Conservation (phyloP, 2,797 vertebrate species). For the Knipowitschia caucasica region DNA sequence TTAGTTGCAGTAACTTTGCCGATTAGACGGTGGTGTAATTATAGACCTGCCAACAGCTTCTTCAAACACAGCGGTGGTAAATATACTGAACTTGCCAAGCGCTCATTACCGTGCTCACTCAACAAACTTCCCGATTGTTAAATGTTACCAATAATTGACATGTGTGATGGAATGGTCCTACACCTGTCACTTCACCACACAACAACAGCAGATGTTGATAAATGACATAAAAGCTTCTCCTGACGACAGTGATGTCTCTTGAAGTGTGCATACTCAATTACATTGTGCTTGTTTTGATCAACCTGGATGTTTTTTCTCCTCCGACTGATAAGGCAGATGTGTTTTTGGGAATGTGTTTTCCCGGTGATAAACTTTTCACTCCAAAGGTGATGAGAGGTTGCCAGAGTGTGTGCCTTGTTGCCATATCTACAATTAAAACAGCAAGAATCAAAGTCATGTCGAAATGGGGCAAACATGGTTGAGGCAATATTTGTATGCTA, state of each 20-base stretch:
- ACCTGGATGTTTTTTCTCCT: slow-evolving; percentile 26
- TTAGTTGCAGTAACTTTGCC: background rate
- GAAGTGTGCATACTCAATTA: slow-evolving; percentile 18
- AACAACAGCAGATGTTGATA: slow-evolving; percentile 35
- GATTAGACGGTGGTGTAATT: background rate
- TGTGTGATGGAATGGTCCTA: background rate
- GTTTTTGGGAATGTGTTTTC: slow-evolving; percentile 71
- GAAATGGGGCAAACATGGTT: background rate
- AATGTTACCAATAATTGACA: slow-evolving; percentile 2
- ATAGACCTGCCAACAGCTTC: background rate
- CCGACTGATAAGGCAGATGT: slow-evolving; percentile 50
- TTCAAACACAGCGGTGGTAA: background rate
- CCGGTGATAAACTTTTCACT: slow-evolving; percentile 77
- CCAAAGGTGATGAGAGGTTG: slow-evolving; percentile 60
- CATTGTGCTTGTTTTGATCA: slow-evolving; percentile 67
- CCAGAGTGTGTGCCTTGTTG: slow-evolving; percentile 24
- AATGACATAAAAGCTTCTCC: slow-evolving; percentile 15
- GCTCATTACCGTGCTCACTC: background rate
- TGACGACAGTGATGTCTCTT: slow-evolving; percentile 13
- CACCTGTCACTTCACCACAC: background rate
- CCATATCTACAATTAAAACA: slow-evolving; percentile 2
- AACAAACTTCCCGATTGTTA: background rate
- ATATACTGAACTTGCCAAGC: background rate
- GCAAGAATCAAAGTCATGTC: background rate
- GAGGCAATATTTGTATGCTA: background rate